phyloP scores from a whole-genome alignment of 2,797 vertebrate species.

The Ibycter americanus region DNA sequence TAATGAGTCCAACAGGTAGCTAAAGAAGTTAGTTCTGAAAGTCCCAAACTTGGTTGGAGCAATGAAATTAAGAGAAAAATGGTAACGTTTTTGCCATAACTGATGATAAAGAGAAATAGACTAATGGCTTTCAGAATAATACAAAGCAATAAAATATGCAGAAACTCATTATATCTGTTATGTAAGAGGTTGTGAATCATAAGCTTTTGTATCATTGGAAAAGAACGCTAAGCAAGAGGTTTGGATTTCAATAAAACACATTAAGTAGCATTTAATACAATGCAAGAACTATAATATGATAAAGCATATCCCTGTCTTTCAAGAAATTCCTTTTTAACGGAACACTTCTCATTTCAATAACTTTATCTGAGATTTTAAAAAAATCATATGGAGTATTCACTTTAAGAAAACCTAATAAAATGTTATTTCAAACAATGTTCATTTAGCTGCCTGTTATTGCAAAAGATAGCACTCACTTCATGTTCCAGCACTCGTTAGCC shows the following conservation, averaged over 20 bases:
- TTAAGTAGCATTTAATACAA: slow-evolving; percentile 26
- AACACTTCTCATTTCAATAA: slow-evolving; percentile 46
- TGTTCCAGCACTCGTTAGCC: background rate
- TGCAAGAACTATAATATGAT: slow-evolving; percentile 1
- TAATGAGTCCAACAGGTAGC: background rate
- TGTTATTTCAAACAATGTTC: slow-evolving; percentile 22
- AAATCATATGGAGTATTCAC: background rate
- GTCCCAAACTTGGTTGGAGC: background rate
- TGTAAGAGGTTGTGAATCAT: slow-evolving; percentile 60
- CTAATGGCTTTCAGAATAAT: slow-evolving; percentile 43
- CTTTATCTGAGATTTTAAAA: background rate
- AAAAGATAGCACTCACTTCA: background rate
- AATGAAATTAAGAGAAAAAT: background rate
- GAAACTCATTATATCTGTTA: slow-evolving; percentile 72
- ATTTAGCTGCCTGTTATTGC: background rate
- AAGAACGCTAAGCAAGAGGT: background rate
- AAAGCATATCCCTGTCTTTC: background rate
- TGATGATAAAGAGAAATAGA: slow-evolving; percentile 36
- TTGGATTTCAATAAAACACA: slow-evolving; percentile 22
- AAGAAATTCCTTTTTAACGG: slow-evolving; percentile 35
- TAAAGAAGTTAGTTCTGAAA: background rate
- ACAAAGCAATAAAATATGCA: slow-evolving; percentile 67
- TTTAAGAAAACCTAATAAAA: slow-evolving; percentile 35
- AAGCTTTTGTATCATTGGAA: slow-evolving; percentile 49
- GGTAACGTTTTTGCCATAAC: background rate